Evolutionary conservation across 2,113 vertebrate species (phyloP), one percentile per base, ranked within the genome.

Genomic region (Lampris megalopsis): DNA sequence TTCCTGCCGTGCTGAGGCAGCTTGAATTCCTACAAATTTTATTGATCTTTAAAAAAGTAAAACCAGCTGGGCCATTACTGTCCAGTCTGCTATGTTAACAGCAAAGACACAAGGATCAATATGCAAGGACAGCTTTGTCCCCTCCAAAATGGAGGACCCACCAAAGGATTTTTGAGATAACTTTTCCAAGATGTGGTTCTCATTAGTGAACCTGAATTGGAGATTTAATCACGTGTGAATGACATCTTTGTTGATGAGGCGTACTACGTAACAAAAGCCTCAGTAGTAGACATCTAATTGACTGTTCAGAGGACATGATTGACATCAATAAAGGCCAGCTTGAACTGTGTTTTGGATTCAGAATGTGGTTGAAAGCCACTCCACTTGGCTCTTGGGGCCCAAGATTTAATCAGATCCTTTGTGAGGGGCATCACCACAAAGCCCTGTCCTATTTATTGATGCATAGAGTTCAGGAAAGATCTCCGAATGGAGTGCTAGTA

Each of bases 221-320:
- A 83, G 62, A 83, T 83, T 77, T 80, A 85, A 91, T 86, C 71
- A 83, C 82, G 56, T 74, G 42, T 11, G 13, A 86, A 71, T 84
- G 80, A 82, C 80, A 71, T 77, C 65, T 79, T 87, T 83, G 65
- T 61, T 9, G 47, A 71, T 41, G 86, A 89, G 90, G 84, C 75
- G 58, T 77, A 75, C 77, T 81, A 79, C 82, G 65, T 85, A 76
- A 89, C 76, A 81, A 87, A 87, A 81, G 82, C 83, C 88, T 90
- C 73, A 61, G 24, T 66, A 72, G 67, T 71, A 76, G 68, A 77
- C 73, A 41, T 42, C 73, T 74, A 11, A 78, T 81, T 78, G 82
- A 83, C 73, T 54, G 71, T 90, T 74, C 76, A 84, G 86, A 92
- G 85, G 90, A 89, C 75, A 49, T 65, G 56, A 79, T 74, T 61